These are phyloP conservation scores for Erannis defoliaria DNA, from an alignment of 2,888 invertebrate genomes.

Conservation along the genomic window DNA sequence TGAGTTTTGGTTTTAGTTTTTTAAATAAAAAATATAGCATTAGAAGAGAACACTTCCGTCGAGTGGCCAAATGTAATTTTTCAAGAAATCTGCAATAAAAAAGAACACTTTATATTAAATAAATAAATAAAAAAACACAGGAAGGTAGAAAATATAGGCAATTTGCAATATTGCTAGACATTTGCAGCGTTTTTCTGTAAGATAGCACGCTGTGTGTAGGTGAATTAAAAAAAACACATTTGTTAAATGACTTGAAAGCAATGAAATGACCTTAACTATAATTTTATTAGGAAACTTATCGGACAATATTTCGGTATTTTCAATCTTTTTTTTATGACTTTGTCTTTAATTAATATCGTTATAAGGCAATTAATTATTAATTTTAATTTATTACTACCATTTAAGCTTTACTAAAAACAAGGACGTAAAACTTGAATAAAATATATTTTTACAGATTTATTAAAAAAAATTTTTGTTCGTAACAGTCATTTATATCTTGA, in stretches of 20 bases:
- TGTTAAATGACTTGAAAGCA: not conserved
- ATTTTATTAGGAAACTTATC: not conserved
- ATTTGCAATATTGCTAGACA: constrained; percentile 40
- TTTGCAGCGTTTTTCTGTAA: constrained; percentile 29
- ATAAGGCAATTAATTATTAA: not conserved
- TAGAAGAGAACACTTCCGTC: constrained; percentile 39
- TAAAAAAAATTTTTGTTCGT: not conserved
- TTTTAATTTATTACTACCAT: constrained; percentile 21
- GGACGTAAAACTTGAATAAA: constrained; percentile 21
- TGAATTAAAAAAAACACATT: not conserved
- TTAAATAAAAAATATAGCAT: constrained; percentile 21
- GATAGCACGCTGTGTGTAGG: constrained; percentile 8
- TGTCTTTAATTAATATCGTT: not conserved
- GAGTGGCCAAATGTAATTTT: constrained; percentile 43
- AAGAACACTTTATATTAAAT: constrained; percentile 33
- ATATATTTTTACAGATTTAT: constrained; percentile 33
- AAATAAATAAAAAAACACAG: constrained; percentile 44
- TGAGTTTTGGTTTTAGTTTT: too few species aligned
- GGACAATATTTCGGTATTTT: not conserved
- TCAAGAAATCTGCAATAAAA: constrained; percentile 17
- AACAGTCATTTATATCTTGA: constrained; percentile 17
- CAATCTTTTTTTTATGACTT: not conserved
- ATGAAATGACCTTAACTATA: not conserved
- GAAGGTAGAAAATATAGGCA: constrained; percentile 35
- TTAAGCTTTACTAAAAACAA: constrained; percentile 19